Evolutionary conservation across 2,797 vertebrate genomes (phyloP), one percentile per base, ranked within the genome.

Genomic region (Orientallactaga sibirica): DNA sequence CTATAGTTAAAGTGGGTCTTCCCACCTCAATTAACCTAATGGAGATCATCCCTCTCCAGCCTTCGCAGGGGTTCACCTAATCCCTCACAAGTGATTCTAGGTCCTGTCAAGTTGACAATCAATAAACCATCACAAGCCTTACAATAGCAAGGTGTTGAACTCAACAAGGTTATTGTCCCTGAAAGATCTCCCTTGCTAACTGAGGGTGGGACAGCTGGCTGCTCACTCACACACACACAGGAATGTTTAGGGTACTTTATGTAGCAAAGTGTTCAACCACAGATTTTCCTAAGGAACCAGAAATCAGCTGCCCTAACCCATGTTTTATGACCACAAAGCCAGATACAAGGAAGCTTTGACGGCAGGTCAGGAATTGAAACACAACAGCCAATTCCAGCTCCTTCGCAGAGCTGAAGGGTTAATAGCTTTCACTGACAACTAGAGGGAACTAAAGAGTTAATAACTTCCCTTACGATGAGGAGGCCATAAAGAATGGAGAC

Each of bases 331-430:
- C 18, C 16, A 71, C n/a, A 48, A 85, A 43, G 3, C 87, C n/a
- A 95, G 11, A 92, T 79, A 66, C 90, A 82, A 91, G 58, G 70
- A 29, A 94, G 70, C 8, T 62, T 33, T 7, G 43, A 86, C 12
- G 29, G 8, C 19, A 88, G 15, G 1, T 8, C 15, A 29, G 43
- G 3, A 71, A 52, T 61, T 37, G 33, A 95, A 70, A 81, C 66
- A n/a, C n/a, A 8, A 85, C 10, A 12, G 64, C 4, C 16, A 52
- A 75, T 37, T 19, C 20, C 61, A 18, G 14, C 15, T 25, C 41
- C 68, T 55, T 19, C 61, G 24, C 7, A 10, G 33, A 37, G 33
- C 33, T 37, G 33, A 37, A 37, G 33, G 33, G 33, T 37, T 37
- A 37, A 37, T 37, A 37, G 33, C 33, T 37, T 37, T 37, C 33